phyloP scores from a whole-genome alignment of 2,888 invertebrate species.

The Drosophila quinaria region DNA sequence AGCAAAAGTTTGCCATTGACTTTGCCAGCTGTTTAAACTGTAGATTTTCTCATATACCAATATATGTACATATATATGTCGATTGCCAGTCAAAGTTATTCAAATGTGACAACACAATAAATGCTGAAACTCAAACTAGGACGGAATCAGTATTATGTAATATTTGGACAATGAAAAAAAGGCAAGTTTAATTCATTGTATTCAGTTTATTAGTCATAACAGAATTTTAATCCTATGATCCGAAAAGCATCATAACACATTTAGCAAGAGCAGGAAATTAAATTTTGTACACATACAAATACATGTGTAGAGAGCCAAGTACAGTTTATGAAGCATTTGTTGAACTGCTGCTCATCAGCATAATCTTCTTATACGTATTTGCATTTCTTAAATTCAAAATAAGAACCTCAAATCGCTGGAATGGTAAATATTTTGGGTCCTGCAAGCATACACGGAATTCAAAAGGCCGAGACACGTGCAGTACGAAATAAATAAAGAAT shows the following conservation, averaged over 20 bases:
- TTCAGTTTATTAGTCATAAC: background rate
- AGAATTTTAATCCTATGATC: background rate
- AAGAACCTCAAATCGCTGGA: conserved; percentile 9
- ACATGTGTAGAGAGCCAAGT: background rate
- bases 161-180: background rate
- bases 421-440: conserved; percentile 14
- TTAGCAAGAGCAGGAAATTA: conserved; percentile 27
- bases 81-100: conserved; percentile 27
- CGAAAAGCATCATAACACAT: background rate
- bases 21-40: conserved; percentile 65
- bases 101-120: conserved; percentile 17
- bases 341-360: conserved; percentile 52
- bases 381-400: conserved; percentile 56
- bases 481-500: conserved; percentile 6
- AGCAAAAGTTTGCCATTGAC: conserved; percentile 47
- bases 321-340: conserved; percentile 23
- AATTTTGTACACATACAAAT: conserved; percentile 11
- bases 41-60: conserved; percentile 11
- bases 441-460: conserved; percentile 9
- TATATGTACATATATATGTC: conserved; percentile 18
- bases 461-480: conserved; percentile 36
- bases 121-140: background rate
- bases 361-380: conserved; percentile 52
- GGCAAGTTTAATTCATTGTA: background rate
- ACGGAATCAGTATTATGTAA: background rate